Base-by-base conservation (phyloP, 2,113 vertebrate species). In the Clinocottus analis region DNA sequence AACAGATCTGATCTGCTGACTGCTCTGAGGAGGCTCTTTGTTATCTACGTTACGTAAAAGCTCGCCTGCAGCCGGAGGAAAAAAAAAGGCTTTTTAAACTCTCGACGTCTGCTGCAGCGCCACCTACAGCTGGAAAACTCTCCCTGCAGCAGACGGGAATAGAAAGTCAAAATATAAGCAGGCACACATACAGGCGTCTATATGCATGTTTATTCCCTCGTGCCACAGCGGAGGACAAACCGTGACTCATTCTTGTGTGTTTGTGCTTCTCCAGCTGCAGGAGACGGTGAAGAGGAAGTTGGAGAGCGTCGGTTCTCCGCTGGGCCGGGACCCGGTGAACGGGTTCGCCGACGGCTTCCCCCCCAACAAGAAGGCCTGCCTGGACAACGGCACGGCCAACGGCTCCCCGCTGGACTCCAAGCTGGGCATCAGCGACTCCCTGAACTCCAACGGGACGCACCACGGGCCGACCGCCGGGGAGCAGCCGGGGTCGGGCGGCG, bases 211-310 rank as follows among this genome's bases (percentile, higher is more conserved):
- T n/a, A n/a, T n/a, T n/a, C n/a, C n/a, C n/a, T n/a, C n/a, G n/a
- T 49, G 37, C 17, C 43, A 6, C 45, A 17, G 16, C 7, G 33
- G 33, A 35, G 4, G 29, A 31, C 4, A 31, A 31, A 31, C 29
- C 29, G 29, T 31, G 2, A 31, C 33, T 33, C 33, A 33, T 13
- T 41, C 39, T 41, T 11, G 9, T 21, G 1, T 21, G 23, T 0
- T 12, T 11, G 1, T 21, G 6, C 9, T 23, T 0, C 2, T 83
- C 4, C 79, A 92, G 90, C 76, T 93, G 25, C 92, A 98, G 79
- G 97, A 99, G 87, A 95, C 96, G 0, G 97, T 99, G 84, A 99
- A 99, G 94, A 96, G 97, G 93, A 98, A 97, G 86, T 87, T 97
- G 13, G 97, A 97, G 79, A 97, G 89, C 2, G 92, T 95, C 3